A percentile compares a stretch with the other conserved stretches of the same genome.
Evolutionary conservation across 1,140 invertebrate species (phyloP).

Genomic region (Meloidogyne floridensis): DNA sequence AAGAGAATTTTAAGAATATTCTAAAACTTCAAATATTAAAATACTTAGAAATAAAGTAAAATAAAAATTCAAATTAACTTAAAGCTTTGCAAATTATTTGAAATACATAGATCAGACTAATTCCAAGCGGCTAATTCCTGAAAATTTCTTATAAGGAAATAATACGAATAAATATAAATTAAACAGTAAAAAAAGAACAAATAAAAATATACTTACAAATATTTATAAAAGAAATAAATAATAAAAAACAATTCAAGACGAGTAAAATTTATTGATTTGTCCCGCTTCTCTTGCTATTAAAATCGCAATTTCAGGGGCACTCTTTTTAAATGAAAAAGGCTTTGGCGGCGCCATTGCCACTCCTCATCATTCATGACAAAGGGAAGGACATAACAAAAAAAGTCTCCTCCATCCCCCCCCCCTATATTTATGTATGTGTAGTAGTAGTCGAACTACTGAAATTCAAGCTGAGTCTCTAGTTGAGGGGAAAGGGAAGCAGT

Average conservation of each 20-base stretch:
- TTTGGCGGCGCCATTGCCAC: conserved; percentile 4
- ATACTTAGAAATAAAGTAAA: too few species aligned
- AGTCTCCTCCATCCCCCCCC: not conserved
- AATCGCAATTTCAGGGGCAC: not conserved
- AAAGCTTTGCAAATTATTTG: too few species aligned
- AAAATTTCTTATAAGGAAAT: too few species aligned
- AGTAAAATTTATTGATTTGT: conserved; percentile 9
- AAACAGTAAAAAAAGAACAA: too few species aligned
- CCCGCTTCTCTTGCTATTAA: not conserved
- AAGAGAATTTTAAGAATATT: not conserved
- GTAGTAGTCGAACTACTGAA: conserved; percentile 4
- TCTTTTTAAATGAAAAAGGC: not conserved
- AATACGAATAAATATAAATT: too few species aligned
- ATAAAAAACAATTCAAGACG: not conserved
- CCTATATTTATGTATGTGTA: not conserved
- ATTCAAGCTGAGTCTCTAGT: conserved; percentile 20
- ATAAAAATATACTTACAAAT: not conserved
- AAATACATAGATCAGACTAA: too few species aligned
- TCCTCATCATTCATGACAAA: conserved; percentile 6
- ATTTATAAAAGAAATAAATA: not conserved
- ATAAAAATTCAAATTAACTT: too few species aligned
- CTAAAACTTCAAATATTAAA: not conserved
- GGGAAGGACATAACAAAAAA: not conserved
- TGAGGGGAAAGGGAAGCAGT: not conserved
- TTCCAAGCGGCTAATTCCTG: too few species aligned